Evolutionary conservation across 2,113 vertebrate genomes (phyloP).

Genomic region (Microcebus ravelobensis): DNA sequence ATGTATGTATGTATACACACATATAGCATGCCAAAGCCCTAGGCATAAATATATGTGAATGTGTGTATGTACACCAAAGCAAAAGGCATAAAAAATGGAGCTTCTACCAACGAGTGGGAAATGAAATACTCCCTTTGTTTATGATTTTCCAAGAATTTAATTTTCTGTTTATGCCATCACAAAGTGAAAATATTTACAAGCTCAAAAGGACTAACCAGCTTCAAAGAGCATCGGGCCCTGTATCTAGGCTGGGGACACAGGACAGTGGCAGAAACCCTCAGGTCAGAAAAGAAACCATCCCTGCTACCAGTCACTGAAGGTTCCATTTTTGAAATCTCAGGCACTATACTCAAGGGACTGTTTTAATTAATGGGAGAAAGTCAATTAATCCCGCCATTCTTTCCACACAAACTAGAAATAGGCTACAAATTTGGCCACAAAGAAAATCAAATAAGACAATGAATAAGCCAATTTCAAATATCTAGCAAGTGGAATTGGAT

Average conservation of each 20-base stretch:
- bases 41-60: neutral
- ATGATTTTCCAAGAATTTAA: neutral
- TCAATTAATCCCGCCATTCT: slow-evolving; percentile 71
- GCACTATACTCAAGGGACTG: slow-evolving; percentile 5
- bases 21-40: neutral
- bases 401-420: slow-evolving; percentile 69
- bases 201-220: neutral
- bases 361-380: slow-evolving; percentile 69
- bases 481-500: slow-evolving; percentile 48
- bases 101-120: neutral
- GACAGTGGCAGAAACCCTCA: neutral
- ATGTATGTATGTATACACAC: too few relatives aligned
- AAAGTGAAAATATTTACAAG: neutral
- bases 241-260: neutral
- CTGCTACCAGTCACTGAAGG: neutral
- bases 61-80: neutral
- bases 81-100: neutral
- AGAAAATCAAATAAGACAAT: slow-evolving; percentile 66
- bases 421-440: slow-evolving; percentile 64
- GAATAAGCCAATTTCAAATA: slow-evolving; percentile 68
- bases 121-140: neutral
- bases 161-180: neutral
- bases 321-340: slow-evolving; percentile 15
- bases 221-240: neutral
- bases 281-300: neutral